A percentile compares a stretch with the other conserved stretches of the same genome.
phyloP scores from a whole-genome alignment of 2,113 vertebrate genomes.

The Vidua macroura region DNA sequence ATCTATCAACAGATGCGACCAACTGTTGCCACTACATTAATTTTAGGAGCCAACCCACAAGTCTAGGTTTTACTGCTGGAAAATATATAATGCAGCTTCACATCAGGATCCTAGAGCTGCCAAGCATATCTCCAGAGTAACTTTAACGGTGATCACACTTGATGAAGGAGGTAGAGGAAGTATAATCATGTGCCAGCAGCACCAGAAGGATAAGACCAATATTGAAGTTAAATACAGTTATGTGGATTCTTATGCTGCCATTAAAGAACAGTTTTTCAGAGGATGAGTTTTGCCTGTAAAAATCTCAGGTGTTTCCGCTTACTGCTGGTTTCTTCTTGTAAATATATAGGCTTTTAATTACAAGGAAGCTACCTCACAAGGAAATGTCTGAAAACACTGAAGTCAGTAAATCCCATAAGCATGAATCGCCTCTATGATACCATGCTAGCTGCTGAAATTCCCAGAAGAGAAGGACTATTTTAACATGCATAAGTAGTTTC shows the following conservation, averaged over 20 bases:
- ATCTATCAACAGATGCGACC: slow-evolving; percentile 22
- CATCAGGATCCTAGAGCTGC: neutral
- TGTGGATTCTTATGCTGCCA: slow-evolving; percentile 1
- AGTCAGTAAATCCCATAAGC: slow-evolving; percentile 42
- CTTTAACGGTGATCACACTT: slow-evolving; percentile 57
- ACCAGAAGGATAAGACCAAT: slow-evolving; percentile 8
- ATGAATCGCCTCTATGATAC: slow-evolving; percentile 45
- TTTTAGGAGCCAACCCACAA: slow-evolving; percentile 30
- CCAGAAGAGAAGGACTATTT: neutral
- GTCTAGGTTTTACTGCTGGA: slow-evolving; percentile 28
- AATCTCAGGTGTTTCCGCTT: neutral
- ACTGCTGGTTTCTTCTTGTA: neutral
- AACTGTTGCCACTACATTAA: neutral
- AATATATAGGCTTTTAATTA: slow-evolving; percentile 41
- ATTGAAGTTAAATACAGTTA: slow-evolving; percentile 9
- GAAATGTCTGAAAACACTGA: slow-evolving; percentile 45
- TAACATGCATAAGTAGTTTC: slow-evolving; percentile 35
- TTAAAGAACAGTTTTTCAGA: slow-evolving; percentile 24
- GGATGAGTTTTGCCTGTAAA: neutral
- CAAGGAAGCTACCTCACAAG: neutral
- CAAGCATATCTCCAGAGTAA: slow-evolving; percentile 40
- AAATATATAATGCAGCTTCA: slow-evolving; percentile 35
- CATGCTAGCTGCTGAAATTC: neutral
- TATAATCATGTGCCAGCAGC: slow-evolving; percentile 35
- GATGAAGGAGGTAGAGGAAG: slow-evolving; percentile 31